A percentile compares a stretch with the other conserved stretches of the same genome.
Evolutionary conservation across 2,797 vertebrate species (phyloP).

Genomic region (Numenius phaeopus): DNA sequence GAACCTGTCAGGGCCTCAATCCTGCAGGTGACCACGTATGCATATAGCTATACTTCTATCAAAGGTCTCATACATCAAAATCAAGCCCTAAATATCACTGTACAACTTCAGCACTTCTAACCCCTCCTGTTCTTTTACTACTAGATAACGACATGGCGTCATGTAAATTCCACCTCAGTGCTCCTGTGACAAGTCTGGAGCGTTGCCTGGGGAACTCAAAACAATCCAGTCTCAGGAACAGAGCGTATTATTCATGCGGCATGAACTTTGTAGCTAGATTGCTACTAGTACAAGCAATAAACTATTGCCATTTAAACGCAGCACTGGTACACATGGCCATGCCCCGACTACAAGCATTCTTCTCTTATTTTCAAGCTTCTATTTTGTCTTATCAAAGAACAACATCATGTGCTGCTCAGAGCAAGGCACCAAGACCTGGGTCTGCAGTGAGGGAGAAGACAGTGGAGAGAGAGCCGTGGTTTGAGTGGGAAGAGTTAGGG

Average conservation of each 20-base stretch:
- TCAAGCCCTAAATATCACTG: neutral
- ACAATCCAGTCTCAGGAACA: neutral
- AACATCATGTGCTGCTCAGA: neutral
- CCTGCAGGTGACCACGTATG: neutral
- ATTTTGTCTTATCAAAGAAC: neutral
- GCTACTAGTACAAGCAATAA: neutral
- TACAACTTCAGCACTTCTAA: neutral
- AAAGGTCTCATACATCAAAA: neutral
- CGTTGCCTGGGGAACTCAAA: neutral
- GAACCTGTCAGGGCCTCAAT: neutral
- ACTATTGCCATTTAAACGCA: neutral
- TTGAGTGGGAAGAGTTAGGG: neutral
- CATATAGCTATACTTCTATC: neutral
- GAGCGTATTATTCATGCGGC: neutral
- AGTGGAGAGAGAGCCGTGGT: neutral
- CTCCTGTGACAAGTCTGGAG: neutral
- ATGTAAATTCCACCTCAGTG: neutral
- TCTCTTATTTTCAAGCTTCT: neutral
- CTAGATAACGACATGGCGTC: accelerated
- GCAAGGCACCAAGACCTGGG: neutral
- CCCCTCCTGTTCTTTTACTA: neutral
- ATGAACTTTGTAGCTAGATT: neutral
- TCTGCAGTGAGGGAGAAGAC: neutral
- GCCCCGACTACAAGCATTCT: neutral
- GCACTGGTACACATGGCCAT: neutral